Base-by-base conservation (phyloP, 2,113 vertebrate genomes). In the Caranx melampygus region DNA sequence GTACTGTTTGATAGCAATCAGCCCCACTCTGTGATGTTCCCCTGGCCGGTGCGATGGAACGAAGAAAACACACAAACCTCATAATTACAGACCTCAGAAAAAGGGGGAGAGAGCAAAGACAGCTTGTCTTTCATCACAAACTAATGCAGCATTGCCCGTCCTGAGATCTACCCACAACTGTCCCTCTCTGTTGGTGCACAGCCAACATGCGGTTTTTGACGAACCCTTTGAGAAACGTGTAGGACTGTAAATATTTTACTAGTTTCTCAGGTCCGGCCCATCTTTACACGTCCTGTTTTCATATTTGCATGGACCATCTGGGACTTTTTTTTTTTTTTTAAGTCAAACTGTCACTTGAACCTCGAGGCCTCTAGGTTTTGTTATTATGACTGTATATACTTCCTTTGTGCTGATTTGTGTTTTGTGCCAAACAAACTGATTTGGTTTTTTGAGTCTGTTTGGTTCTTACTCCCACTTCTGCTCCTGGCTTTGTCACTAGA, bases 101-200 rank as follows among this genome's bases (percentile, higher is more conserved):
- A 2, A 26, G 26, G 44, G 55, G 79, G 73, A 52, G 66, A 71
- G 80, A 65, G 75, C 65, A 51, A 51, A 78, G 69, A 58, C 75
- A 45, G 85, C 80, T 84, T 70, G 88, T 91, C 89, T 92, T 89
- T 92, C 89, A 91, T 91, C 85, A 75, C 70, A 88, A 91, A 88
- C 81, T 89, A 90, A 91, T 90, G 79, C 79, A 70, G 72, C 75
- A 51, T 72, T 9, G 52, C 73, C 61, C 37, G 1, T 74, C 75
- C 69, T 84, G 74, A 85, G 71, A 90, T 91, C 83, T 84, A 66
- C 40, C 75, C 74, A 58, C 13, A 79, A 81, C 75, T 80, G 65
- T 77, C 72, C 45, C 82, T 81, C 68, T 79, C 37, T 20, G 37
- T 47, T 85, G 71, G 73, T 67, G 68, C 47, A 60, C 10, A 13